Evolutionary conservation across 1,140 invertebrate genomes (phyloP).

Genomic region (Magallana angulata): DNA sequence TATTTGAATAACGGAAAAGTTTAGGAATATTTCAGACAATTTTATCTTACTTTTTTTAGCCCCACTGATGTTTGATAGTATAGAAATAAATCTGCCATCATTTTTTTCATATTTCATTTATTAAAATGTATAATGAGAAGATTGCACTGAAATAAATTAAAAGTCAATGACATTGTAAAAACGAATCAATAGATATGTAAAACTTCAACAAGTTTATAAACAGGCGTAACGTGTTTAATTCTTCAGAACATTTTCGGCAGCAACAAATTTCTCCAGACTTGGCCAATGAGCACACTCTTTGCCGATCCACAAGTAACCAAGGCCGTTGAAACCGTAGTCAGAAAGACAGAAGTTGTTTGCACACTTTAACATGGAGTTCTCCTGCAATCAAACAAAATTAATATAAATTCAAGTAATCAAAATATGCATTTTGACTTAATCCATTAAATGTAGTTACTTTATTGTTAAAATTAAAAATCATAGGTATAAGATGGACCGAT

Average conservation of each 20-base stretch:
- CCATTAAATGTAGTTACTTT: too few relatives aligned
- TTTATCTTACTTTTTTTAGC: too few relatives aligned
- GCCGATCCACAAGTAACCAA: constrained; percentile 21
- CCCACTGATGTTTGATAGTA: too few relatives aligned
- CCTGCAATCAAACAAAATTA: neutral
- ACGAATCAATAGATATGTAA: neutral
- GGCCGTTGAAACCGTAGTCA: neutral
- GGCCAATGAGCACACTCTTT: constrained; percentile 15
- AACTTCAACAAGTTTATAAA: neutral
- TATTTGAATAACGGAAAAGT: too few relatives aligned
- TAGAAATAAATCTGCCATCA: too few relatives aligned
- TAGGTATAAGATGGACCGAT: too few relatives aligned
- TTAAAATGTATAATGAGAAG: neutral
- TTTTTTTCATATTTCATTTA: too few relatives aligned
- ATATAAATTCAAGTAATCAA: neutral
- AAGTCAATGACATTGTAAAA: neutral
- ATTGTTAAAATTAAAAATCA: too few relatives aligned
- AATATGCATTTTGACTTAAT: too few relatives aligned
- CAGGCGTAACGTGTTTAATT: neutral
- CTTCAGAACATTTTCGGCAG: constrained; percentile 2
- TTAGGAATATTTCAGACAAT: too few relatives aligned
- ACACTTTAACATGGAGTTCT: constrained; percentile 30
- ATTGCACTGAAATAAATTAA: constrained; percentile 12
- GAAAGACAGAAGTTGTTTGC: constrained; percentile 28
- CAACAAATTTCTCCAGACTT: constrained; percentile 3